phyloP scores from a whole-genome alignment of 2,113 vertebrate genomes.

The Cryptotis parvus region DNA sequence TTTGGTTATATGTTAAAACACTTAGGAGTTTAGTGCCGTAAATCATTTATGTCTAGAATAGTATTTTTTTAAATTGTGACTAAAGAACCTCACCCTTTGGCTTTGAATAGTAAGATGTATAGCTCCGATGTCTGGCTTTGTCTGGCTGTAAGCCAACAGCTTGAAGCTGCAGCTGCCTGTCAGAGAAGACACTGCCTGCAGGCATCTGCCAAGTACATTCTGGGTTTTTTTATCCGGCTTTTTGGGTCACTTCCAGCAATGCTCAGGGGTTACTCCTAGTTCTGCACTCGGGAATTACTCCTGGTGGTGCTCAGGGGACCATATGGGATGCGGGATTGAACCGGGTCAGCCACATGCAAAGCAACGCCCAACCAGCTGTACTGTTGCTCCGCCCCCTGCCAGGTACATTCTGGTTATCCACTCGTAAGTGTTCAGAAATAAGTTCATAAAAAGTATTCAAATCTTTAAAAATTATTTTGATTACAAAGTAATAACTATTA shows the following conservation, averaged over 20 bases:
- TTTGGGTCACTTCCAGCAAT: no score
- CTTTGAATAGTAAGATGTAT: background rate
- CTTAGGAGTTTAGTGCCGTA: no score
- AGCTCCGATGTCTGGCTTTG: background rate
- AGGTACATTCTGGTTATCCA: background rate
- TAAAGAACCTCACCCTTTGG: background rate
- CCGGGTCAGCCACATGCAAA: no score
- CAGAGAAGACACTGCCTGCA: background rate
- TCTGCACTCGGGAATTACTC: no score
- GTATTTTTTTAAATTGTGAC: background rate
- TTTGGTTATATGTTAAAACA: background rate
- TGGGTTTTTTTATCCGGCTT: no score
- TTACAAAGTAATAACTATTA: background rate
- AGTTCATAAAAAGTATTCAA: background rate
- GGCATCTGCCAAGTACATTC: background rate
- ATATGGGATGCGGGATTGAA: no score
- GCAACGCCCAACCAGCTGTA: no score
- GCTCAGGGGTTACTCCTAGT: no score
- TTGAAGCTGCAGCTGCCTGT: background rate
- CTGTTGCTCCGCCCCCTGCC: no score
- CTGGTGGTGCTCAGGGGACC: no score
- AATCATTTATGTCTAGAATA: constrained; percentile 8
- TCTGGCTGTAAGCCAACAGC: background rate
- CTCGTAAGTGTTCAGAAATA: background rate
- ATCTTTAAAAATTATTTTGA: constrained; percentile 47